Conservation (phyloP, 2,113 vertebrate genomes). For the Protomyctophum bolini region DNA sequence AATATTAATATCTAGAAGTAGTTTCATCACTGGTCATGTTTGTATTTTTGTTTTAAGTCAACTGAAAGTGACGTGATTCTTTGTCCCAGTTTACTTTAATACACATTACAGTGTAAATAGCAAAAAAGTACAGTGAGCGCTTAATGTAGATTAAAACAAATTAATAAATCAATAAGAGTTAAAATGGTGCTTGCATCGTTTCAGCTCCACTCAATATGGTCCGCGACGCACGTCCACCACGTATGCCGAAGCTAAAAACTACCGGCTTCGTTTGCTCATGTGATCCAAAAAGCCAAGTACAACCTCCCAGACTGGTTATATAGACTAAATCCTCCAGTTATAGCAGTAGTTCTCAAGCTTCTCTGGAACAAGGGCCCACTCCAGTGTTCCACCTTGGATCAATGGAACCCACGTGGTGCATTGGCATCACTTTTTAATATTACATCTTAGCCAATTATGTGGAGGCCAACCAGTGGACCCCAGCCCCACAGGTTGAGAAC, state of each 20-base stretch:
- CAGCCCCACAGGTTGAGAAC: too few species aligned
- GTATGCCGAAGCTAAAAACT: slow-evolving; percentile 10
- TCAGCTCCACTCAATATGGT: slow-evolving; percentile 27
- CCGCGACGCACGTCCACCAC: slow-evolving; percentile 20
- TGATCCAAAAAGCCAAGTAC: slow-evolving; percentile 13
- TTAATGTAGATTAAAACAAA: slow-evolving; percentile 25
- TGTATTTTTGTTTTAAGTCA: background rate
- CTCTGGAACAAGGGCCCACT: too few species aligned
- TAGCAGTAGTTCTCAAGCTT: background rate
- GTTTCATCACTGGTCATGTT: background rate
- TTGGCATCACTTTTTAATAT: too few species aligned
- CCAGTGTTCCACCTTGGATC: too few species aligned
- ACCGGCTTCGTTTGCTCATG: slow-evolving; percentile 15
- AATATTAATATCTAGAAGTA: background rate
- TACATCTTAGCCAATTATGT: too few species aligned
- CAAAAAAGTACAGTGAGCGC: slow-evolving; percentile 40
- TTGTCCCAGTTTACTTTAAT: background rate
- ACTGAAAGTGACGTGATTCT: background rate
- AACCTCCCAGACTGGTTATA: slow-evolving; percentile 19
- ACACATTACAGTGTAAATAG: slow-evolving; percentile 8
- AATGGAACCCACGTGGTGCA: too few species aligned
- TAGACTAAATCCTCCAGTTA: slow-evolving; percentile 60
- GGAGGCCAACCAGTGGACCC: too few species aligned
- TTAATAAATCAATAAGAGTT: slow-evolving; percentile 20
- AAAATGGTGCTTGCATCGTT: slow-evolving; percentile 28